Evolutionary conservation across 2,797 vertebrate genomes (phyloP), one percentile per base, ranked within the genome.

Genomic region (Pelodytes ibericus): DNA sequence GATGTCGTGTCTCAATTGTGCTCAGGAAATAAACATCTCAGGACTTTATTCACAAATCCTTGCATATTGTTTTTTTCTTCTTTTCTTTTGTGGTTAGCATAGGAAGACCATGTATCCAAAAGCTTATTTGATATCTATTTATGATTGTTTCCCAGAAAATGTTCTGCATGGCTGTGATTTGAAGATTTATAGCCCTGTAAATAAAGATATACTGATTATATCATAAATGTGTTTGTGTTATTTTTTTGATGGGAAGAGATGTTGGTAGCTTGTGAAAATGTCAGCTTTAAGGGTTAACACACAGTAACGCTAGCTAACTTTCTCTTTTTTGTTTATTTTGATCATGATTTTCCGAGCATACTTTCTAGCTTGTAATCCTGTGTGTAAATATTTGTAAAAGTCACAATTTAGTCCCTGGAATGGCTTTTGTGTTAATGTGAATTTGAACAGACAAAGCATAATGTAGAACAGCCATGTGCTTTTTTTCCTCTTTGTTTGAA

Each of bases 401-500:
- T 3, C 18, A 25, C 51, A 56, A 8, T 22, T 25, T 9, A 25
- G 22, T 56, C 20, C 18, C 58, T 30, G 27, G 58, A 2, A 2
- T 60, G 29, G 4, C 11, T 5, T 53, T 22, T 30, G 27, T 39
- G 15, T 13, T 62, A 36, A 20, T 62, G 18, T 11, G 26, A n/a
- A 30, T 68, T 53, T 65, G 22, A n/a, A 13, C 25, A 57, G 3
- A 69, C 66, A 57, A 69, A 57, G 31, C 30, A 33, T 39, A 10
- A 16, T 26, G 20, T 25, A 44, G 29, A 22, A 2, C 64, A 61
- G 63, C 73, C 73, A 75, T 75, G 73, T 75, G 74, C 65, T 62
- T 70, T 58, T 62, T 70, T 58, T 27, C 65, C 49, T 31, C 74
- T 70, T 76, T 76, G 74, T 76, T 62, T 63, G 41, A 69, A 68